Evolutionary conservation across 2,797 vertebrate species (phyloP).

Genomic region (Amphiprion clarkii): DNA sequence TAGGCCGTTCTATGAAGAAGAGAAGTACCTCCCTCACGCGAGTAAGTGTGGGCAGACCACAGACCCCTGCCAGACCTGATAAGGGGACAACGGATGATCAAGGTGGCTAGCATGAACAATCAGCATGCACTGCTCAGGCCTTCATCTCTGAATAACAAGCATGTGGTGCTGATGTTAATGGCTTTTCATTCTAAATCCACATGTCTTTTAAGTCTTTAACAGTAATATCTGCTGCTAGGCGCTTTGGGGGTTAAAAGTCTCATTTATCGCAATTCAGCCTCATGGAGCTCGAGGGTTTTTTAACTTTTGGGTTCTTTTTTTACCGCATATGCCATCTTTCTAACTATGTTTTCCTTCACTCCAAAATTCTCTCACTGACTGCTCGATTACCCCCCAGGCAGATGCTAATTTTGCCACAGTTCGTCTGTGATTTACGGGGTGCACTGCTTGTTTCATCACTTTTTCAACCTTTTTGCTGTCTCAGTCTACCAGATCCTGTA

Average conservation of each 20-base stretch:
- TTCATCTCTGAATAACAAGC: slow-evolving; percentile 68
- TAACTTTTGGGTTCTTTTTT: slow-evolving; percentile 18
- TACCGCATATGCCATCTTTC: slow-evolving; percentile 15
- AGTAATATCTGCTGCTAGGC: slow-evolving; percentile 14
- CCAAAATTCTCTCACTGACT: slow-evolving; percentile 9
- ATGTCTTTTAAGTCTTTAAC: slow-evolving; percentile 16
- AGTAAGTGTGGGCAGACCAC: slow-evolving; percentile 86
- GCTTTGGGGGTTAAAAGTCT: slow-evolving; percentile 27
- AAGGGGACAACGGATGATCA: slow-evolving; percentile 88
- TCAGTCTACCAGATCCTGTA: slow-evolving; percentile 34
- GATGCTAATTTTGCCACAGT: slow-evolving; percentile 25
- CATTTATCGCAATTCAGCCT: slow-evolving; percentile 28
- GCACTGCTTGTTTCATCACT: slow-evolving; percentile 21
- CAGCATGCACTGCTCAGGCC: slow-evolving; percentile 46
- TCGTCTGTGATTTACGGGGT: slow-evolving; percentile 32
- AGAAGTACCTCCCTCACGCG: slow-evolving; percentile 93
- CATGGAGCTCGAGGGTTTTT: not conserved
- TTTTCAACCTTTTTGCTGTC: slow-evolving; percentile 37
- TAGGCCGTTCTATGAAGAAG: slow-evolving; percentile 87
- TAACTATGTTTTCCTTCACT: slow-evolving; percentile 2
- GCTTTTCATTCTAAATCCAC: slow-evolving; percentile 49
- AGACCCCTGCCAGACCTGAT: slow-evolving; percentile 84
- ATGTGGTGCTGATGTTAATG: slow-evolving; percentile 47
- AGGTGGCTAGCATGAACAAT: slow-evolving; percentile 87
- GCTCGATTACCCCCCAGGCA: slow-evolving; percentile 10